phyloP scores from a whole-genome alignment of 1,140 invertebrate genomes.

The Drosophila lacteicornis region DNA sequence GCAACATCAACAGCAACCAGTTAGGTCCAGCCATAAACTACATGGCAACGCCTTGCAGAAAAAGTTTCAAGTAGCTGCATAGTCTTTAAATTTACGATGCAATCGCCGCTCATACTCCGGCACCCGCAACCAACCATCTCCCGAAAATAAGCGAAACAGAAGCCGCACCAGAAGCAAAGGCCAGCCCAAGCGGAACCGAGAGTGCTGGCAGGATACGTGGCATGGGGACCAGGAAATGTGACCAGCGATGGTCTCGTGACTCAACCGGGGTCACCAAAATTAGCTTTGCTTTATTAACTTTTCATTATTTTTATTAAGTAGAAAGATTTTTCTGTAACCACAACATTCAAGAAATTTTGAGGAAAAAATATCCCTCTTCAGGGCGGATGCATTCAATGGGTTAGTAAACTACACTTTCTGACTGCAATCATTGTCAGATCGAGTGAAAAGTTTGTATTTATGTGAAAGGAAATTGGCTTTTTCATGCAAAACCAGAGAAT shows the following conservation, averaged over 20 bases:
- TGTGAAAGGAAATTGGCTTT: too few species aligned
- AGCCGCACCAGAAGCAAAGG: constrained; percentile 57
- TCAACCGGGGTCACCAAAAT: background rate
- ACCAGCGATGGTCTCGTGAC: constrained; percentile 10
- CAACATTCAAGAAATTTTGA: too few species aligned
- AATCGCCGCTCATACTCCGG: background rate
- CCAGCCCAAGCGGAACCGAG: constrained; percentile 65
- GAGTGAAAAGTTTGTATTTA: too few species aligned
- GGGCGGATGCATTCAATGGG: too few species aligned
- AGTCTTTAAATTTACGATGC: constrained; percentile 76
- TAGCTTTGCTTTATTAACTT: background rate
- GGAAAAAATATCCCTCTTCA: too few species aligned
- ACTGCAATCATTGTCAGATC: too few species aligned
- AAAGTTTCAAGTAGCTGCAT: constrained; percentile 72
- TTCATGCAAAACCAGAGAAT: too few species aligned
- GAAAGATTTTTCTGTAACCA: too few species aligned
- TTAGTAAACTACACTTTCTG: too few species aligned
- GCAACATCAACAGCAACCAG: constrained; percentile 44
- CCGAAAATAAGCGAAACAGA: constrained; percentile 53
- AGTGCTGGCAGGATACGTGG: constrained; percentile 53
- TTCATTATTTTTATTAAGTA: background rate
- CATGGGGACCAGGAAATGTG: constrained; percentile 33
- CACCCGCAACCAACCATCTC: constrained; percentile 10
- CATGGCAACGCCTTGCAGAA: constrained; percentile 64
- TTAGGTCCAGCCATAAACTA: constrained; percentile 59